A percentile compares a stretch with the other conserved stretches of the same genome.
Conservation (phyloP, 2,113 vertebrate genomes). For the Anas platyrhynchos region DNA sequence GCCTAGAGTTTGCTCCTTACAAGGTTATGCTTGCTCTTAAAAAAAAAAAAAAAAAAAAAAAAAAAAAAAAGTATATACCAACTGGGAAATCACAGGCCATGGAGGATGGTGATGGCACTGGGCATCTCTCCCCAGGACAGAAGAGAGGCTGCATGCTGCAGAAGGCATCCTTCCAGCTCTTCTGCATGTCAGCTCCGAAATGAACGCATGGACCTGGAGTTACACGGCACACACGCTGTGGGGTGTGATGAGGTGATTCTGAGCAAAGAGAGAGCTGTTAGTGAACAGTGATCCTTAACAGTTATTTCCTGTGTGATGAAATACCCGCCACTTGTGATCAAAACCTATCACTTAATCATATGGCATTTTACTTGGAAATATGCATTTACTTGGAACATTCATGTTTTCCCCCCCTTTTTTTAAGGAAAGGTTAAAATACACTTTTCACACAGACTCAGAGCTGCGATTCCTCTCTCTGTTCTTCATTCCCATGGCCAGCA, state of each 20-base stretch:
- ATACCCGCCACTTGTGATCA: background rate
- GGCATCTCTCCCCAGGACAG: background rate
- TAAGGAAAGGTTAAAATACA: background rate
- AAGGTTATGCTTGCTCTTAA: background rate
- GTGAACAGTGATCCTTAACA: background rate
- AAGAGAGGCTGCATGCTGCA: rapidly evolving
- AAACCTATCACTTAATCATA: conserved; percentile 23
- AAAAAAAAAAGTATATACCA: background rate
- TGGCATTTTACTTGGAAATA: conserved; percentile 21
- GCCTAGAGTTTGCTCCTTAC: background rate
- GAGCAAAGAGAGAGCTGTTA: conserved; percentile 20
- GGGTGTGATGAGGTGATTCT: background rate
- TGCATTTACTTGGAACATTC: background rate
- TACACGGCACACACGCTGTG: background rate
- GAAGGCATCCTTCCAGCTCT: background rate
- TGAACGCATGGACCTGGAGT: rapidly evolving
- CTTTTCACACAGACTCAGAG: background rate
- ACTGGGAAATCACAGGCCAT: background rate
- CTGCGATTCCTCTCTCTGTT: background rate
- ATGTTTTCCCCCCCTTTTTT: background rate
- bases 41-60: background rate
- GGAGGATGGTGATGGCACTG: rapidly evolving
- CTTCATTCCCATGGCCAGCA: background rate
- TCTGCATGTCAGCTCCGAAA: background rate
- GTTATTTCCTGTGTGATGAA: conserved; percentile 36